Conservation (phyloP, 2,888 invertebrate genomes). For the Lacanobia wlatinum region DNA sequence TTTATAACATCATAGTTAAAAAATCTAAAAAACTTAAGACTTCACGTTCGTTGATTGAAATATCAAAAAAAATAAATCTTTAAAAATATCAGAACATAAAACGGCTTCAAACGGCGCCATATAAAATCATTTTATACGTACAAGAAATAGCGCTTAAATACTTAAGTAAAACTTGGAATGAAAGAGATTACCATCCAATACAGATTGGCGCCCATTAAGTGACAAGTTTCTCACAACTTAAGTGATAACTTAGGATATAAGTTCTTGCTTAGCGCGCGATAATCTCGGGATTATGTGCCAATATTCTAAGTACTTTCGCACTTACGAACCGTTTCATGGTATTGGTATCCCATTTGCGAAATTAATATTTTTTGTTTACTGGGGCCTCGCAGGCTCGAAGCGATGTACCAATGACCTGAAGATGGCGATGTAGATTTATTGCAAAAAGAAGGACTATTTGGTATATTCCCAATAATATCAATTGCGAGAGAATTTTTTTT, state of each 20-base stretch:
- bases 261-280: conserved; percentile 30
- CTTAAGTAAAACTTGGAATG: background rate
- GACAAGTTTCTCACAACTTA: conserved; percentile 36
- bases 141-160: background rate
- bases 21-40: too few species aligned
- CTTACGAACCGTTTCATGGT: conserved; percentile 13
- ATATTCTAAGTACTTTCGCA: conserved; percentile 27
- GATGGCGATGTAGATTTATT: background rate
- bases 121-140: background rate
- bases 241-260: conserved; percentile 28
- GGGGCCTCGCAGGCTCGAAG: background rate
- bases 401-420: background rate
- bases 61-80: too few species aligned
- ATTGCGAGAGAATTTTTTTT: background rate
- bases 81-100: background rate
- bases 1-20: too few species aligned
- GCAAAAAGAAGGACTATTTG: background rate
- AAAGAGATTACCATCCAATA: conserved; percentile 17
- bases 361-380: conserved; percentile 35
- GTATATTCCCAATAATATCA: background rate
- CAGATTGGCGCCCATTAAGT: conserved; percentile 30
- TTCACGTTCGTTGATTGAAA: too few species aligned
- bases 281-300: conserved; percentile 35
- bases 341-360: conserved; percentile 28
- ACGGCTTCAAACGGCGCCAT: background rate